phyloP scores from a whole-genome alignment of 2,888 invertebrate species.

The Drosophila multiciliata region DNA sequence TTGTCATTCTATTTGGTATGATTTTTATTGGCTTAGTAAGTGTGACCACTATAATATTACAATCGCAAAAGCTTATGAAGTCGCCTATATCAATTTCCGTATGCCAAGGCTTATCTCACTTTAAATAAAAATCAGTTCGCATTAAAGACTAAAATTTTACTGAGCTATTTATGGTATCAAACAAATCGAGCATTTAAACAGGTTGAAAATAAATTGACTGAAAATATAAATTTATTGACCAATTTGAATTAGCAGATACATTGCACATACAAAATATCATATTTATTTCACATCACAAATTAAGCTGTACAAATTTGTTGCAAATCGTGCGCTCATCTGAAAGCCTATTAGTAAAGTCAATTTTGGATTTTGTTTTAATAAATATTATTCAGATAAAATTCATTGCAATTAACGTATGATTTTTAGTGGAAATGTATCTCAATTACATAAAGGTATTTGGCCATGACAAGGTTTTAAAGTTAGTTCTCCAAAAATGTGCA shows the following conservation, averaged over 20 bases:
- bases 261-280: neutral
- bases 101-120: neutral
- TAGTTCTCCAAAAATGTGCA: constrained; percentile 23
- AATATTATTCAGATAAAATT: neutral
- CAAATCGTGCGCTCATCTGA: constrained; percentile 5
- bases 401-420: neutral
- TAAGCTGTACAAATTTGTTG: constrained; percentile 1
- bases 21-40: constrained; percentile 66
- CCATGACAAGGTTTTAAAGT: constrained; percentile 4
- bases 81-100: neutral
- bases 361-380: neutral
- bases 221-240: neutral
- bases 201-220: neutral
- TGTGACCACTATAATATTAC: constrained; percentile 23
- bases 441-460: neutral
- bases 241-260: constrained; percentile 6
- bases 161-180: neutral
- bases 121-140: neutral
- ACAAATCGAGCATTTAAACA: neutral
- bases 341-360: neutral
- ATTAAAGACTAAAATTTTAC: neutral
- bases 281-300: constrained; percentile 16
- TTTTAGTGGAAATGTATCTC: neutral
- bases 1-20: constrained; percentile 63
- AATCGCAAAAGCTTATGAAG: constrained; percentile 4